A percentile compares a stretch with the other conserved stretches of the same genome.
Conservation (phyloP, 2,888 invertebrate species). For the Coenonympha arcania region DNA sequence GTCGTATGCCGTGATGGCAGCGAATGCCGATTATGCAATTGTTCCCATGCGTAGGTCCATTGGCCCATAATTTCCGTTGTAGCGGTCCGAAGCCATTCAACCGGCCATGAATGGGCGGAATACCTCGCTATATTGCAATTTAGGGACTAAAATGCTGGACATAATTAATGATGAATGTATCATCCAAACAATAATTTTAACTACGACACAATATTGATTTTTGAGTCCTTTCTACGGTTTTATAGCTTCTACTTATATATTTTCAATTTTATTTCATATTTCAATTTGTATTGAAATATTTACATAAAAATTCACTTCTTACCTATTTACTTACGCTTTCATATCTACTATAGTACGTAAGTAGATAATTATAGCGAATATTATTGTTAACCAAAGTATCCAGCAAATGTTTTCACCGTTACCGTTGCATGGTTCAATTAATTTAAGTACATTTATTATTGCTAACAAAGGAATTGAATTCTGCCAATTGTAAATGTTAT, state of each 20-base stretch:
- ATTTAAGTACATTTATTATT: background rate
- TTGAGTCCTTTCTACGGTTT: too few relatives aligned
- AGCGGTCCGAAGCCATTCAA: slow-evolving; percentile 36
- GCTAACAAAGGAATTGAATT: background rate
- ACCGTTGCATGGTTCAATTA: background rate
- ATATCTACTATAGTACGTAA: too few relatives aligned
- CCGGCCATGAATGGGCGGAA: slow-evolving; percentile 42
- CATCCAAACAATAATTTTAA: too few relatives aligned
- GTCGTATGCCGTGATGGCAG: slow-evolving; percentile 8
- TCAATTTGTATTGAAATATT: too few relatives aligned
- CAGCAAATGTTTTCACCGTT: background rate
- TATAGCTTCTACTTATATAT: too few relatives aligned
- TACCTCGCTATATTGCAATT: slow-evolving; percentile 45
- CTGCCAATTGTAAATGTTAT: slow-evolving; percentile 25
- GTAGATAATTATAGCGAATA: too few relatives aligned
- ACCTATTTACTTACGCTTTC: too few relatives aligned
- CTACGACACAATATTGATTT: too few relatives aligned
- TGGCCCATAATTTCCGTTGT: slow-evolving; percentile 36
- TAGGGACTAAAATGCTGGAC: slow-evolving; percentile 27
- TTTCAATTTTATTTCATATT: too few relatives aligned
- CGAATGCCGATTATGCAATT: slow-evolving; percentile 32
- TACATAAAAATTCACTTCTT: too few relatives aligned
- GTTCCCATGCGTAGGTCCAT: slow-evolving; percentile 31
- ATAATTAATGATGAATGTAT: slow-evolving; percentile 19
- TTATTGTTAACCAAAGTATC: too few relatives aligned